Percentiles rank a stretch among this genome's conserved stretches.
Evolutionary conservation across 2,113 vertebrate genomes (phyloP).

Genomic region (Hippocampus mohnikei): DNA sequence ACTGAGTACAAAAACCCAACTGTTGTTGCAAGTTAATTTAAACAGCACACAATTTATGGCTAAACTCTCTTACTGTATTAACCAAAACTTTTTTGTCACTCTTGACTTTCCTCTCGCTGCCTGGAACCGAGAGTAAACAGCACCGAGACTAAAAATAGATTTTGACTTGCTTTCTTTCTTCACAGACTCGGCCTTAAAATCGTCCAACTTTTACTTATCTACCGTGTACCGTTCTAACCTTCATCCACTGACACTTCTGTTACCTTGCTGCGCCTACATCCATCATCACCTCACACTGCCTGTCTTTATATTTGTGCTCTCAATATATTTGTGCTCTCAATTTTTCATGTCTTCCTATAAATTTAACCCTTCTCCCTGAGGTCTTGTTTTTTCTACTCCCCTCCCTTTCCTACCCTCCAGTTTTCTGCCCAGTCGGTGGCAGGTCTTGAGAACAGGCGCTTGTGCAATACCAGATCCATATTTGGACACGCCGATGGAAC

Average conservation of each 20-base stretch:
- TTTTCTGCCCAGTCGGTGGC: constrained; percentile 49
- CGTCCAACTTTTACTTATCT: constrained; percentile 14
- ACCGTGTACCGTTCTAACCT: neutral
- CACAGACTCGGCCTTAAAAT: constrained; percentile 14
- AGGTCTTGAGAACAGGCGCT: constrained; percentile 59
- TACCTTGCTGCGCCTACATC: constrained; percentile 19
- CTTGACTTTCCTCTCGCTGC: constrained; percentile 37
- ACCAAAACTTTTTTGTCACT: constrained; percentile 21
- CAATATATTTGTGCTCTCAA: constrained; percentile 14
- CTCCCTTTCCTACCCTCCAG: constrained; percentile 21
- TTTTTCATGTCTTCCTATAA: constrained; percentile 21
- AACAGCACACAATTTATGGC: neutral
- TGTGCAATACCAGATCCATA: constrained; percentile 64
- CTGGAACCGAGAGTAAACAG: constrained; percentile 46
- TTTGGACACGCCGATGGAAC: constrained; percentile 68
- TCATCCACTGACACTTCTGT: constrained; percentile 2
- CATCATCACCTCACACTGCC: neutral
- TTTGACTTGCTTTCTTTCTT: constrained; percentile 25
- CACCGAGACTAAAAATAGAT: constrained; percentile 31
- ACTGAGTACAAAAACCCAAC: neutral
- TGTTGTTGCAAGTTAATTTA: neutral
- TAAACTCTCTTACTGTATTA: neutral
- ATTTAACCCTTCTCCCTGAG: constrained; percentile 33
- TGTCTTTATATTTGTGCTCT: constrained; percentile 13
- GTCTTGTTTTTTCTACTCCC: constrained; percentile 5